Evolutionary conservation across 1,140 invertebrate genomes (phyloP), one percentile per base, ranked within the genome.

Genomic region (Drosophila lowei): DNA sequence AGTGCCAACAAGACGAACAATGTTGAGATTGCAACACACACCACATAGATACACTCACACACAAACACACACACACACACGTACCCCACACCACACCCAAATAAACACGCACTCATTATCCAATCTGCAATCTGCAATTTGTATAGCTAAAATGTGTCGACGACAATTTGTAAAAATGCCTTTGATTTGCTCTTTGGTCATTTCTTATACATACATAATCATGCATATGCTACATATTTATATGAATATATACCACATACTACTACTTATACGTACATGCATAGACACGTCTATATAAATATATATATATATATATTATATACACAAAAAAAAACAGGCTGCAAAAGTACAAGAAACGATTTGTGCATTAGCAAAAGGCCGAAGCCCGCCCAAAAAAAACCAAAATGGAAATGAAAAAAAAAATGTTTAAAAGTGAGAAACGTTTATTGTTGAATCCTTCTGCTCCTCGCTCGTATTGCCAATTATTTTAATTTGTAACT

Each of bases 401-500:
- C 64, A 70, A 70, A 68, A 71, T 71, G 68, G 44, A 72, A 67
- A 42, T 43, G 55, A 56, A 68, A 9, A 38, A 30, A 57, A 34
- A 67, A 59, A 43, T 50, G 38, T 66, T 77, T 47, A 59, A 76
- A 60, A 62, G 44, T 56, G 52, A 72, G 59, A 55, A 79, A 38
- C 11, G 58, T 73, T 77, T 85, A 50, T 81, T 85, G 74, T 88
- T 75, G 64, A 86, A 78, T 86, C 70, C 62, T 81, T 75, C 73
- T 78, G 75, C 59, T 85, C 75, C 89, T 90, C 89, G 84, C 89
- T 89, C 89, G 57, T 77, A 89, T 89, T 90, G 89, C 89, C 89
- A 90, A 90, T 84, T 90, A 77, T 80, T 65, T 77, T 78, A 78
- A 68, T 49, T 56, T 56, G 56, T 70, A 70, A 25, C 65, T 47